Evolutionary conservation across 2,113 vertebrate species (phyloP).

Genomic region (Chionodraco myersi): DNA sequence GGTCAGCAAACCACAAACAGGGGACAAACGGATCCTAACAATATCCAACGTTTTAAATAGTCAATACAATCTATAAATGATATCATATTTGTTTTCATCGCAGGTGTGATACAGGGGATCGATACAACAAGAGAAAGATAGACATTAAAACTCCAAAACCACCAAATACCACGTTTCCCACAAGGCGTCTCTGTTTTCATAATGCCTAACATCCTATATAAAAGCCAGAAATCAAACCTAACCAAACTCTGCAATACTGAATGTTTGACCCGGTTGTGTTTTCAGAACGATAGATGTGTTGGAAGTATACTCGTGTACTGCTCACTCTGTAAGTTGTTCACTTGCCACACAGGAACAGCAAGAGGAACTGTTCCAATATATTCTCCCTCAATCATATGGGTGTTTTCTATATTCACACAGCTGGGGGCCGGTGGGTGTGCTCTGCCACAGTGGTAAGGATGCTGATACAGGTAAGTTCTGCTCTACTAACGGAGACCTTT

Average conservation of each 20-base stretch:
- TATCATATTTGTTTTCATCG: no score
- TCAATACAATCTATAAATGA: no score
- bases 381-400: constrained; percentile 20
- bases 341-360: constrained; percentile 8
- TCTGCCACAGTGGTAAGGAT: constrained; percentile 36
- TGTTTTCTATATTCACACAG: constrained; percentile 12
- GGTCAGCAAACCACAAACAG: no score
- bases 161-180: neutral
- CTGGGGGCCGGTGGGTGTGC: constrained; percentile 12
- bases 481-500: constrained; percentile 36
- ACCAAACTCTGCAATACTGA: neutral
- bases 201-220: no score
- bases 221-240: no score
- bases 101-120: neutral
- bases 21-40: no score
- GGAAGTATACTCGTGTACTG: neutral
- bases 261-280: neutral
- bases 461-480: constrained; percentile 28
- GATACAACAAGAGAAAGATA: neutral
- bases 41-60: no score
- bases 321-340: neutral
- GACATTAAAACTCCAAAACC: neutral
- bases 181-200: no score
- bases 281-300: neutral
- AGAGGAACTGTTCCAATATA: constrained; percentile 6